These are phyloP conservation scores for Galbula dea DNA, from an alignment of 2,113 vertebrate species.

Conservation along the genomic window DNA sequence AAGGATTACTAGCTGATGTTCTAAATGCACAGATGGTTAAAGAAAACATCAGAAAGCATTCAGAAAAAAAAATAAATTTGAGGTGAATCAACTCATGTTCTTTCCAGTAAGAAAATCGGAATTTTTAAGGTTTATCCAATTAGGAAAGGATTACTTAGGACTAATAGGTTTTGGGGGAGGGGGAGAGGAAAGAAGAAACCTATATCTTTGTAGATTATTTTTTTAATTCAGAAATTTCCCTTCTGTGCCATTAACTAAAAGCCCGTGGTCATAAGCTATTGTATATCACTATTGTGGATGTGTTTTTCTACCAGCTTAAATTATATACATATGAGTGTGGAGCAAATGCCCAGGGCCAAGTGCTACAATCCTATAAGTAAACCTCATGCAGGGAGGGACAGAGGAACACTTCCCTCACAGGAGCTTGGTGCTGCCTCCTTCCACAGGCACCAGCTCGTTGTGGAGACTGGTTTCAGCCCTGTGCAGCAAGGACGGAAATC, in stretches of 20 bases:
- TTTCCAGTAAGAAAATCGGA: neutral
- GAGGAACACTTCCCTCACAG: rapidly evolving
- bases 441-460: rapidly evolving
- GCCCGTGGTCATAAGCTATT: neutral
- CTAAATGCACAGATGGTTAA: neutral
- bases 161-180: neutral
- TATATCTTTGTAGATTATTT: neutral
- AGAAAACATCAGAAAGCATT: neutral
- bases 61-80: neutral
- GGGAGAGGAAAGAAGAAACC: neutral
- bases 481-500: neutral
- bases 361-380: neutral
- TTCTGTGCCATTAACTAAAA: neutral
- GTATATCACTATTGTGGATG: rapidly evolving
- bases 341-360: neutral
- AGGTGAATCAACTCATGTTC: neutral
- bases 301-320: neutral
- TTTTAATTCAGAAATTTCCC: neutral
- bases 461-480: neutral
- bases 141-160: neutral
- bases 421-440: neutral
- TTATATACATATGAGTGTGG: rapidly evolving
- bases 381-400: rapidly evolving
- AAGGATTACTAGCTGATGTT: neutral
- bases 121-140: neutral